Conservation (phyloP, 2,888 invertebrate genomes). For the Notodonta ziczac region DNA sequence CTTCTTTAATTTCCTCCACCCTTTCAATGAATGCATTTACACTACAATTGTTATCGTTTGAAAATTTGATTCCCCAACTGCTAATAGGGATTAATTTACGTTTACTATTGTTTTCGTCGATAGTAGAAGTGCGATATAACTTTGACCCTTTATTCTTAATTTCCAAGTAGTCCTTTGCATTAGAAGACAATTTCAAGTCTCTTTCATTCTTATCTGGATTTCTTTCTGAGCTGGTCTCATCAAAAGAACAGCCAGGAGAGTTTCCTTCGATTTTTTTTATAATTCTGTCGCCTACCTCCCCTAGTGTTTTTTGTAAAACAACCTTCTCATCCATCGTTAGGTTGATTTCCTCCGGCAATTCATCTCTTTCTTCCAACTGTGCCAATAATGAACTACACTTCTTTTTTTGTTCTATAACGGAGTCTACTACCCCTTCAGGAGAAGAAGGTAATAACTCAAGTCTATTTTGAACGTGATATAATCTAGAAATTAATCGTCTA, state of each 20-base stretch:
- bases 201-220: no score
- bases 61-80: constrained; percentile 5
- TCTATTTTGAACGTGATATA: constrained; percentile 9
- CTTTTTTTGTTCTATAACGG: not conserved
- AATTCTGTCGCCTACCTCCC: not conserved
- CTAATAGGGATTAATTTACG: constrained; percentile 6
- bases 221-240: no score
- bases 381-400: no score
- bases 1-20: constrained; percentile 5
- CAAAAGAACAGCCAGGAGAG: not conserved
- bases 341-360: no score
- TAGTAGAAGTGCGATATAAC: no score
- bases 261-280: constrained; percentile 5
- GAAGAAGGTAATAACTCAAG: not conserved
- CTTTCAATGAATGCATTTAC: constrained; percentile 9
- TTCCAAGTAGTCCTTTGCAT: no score
- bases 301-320: no score
- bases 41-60: constrained; percentile 3
- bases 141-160: no score
- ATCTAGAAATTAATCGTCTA: constrained; percentile 6
- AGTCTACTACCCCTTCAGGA: not conserved
- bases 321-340: no score
- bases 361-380: no score
- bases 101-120: no score
- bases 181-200: no score